Conservation (phyloP, 2,113 vertebrate genomes). For the Ceratotherium simum region DNA sequence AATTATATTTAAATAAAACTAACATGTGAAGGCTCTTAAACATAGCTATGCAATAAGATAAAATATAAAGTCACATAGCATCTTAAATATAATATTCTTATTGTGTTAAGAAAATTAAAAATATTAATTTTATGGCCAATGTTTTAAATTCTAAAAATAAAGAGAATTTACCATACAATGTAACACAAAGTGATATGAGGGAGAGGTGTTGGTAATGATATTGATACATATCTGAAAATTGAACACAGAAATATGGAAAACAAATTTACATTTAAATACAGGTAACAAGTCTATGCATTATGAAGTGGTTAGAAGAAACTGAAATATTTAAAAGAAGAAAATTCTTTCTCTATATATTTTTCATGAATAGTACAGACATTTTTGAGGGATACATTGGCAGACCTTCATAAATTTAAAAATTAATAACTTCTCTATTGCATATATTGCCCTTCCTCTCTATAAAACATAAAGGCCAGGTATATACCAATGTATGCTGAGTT, state of each 20-base stretch:
- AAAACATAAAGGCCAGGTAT: neutral
- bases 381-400: neutral
- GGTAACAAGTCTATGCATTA: neutral
- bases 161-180: neutral
- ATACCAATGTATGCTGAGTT: neutral
- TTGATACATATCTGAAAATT: neutral
- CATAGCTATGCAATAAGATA: neutral
- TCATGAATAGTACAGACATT: neutral
- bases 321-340: neutral
- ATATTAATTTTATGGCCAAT: neutral
- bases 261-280: neutral
- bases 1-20: neutral
- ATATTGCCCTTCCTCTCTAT: neutral
- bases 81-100: neutral
- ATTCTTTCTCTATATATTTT: neutral
- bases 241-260: neutral
- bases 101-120: neutral
- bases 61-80: neutral
- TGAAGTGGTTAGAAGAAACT: neutral
- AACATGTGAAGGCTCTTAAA: neutral
- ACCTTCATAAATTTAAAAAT: neutral
- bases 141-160: constrained; percentile 21
- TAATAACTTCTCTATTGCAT: neutral
- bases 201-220: neutral
- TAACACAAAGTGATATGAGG: neutral